phyloP scores from a whole-genome alignment of 2,113 vertebrate genomes.

The Malurus alboscapulatus region DNA sequence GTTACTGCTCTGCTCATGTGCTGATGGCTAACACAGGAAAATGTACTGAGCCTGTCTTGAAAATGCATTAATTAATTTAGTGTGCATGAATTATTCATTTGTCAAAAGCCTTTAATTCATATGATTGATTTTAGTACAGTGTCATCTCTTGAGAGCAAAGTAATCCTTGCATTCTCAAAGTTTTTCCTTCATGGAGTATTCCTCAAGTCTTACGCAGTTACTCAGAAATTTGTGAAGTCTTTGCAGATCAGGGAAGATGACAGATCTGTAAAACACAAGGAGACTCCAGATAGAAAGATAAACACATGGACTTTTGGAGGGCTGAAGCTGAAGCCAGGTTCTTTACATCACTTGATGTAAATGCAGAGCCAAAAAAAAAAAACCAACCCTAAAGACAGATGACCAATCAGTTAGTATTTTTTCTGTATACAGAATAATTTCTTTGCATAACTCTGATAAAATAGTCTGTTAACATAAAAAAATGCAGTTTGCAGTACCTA shows the following conservation, averaged over 20 bases:
- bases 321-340: constrained; percentile 23
- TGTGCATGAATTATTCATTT: constrained; percentile 81
- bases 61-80: constrained; percentile 78
- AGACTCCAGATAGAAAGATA: constrained; percentile 29
- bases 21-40: not conserved
- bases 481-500: constrained; percentile 29
- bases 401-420: constrained; percentile 3
- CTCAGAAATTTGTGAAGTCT: constrained; percentile 38
- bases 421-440: constrained; percentile 3
- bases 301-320: constrained; percentile 15
- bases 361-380: not conserved
- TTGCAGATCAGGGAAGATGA: constrained; percentile 45
- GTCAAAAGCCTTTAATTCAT: constrained; percentile 76
- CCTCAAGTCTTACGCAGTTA: constrained; percentile 2
- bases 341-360: constrained; percentile 21
- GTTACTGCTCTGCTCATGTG: not conserved
- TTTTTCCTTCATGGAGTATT: constrained; percentile 47
- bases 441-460: constrained; percentile 29
- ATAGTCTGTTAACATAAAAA: constrained; percentile 59
- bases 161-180: constrained; percentile 47
- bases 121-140: constrained; percentile 74
- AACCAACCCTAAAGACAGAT: not conserved
- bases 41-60: constrained; percentile 7
- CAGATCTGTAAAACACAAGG: constrained; percentile 5
- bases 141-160: constrained; percentile 41